Evolutionary conservation across 1,140 invertebrate species (phyloP), one percentile per base, ranked within the genome.

Genomic region (Zaprionus camerounensis): DNA sequence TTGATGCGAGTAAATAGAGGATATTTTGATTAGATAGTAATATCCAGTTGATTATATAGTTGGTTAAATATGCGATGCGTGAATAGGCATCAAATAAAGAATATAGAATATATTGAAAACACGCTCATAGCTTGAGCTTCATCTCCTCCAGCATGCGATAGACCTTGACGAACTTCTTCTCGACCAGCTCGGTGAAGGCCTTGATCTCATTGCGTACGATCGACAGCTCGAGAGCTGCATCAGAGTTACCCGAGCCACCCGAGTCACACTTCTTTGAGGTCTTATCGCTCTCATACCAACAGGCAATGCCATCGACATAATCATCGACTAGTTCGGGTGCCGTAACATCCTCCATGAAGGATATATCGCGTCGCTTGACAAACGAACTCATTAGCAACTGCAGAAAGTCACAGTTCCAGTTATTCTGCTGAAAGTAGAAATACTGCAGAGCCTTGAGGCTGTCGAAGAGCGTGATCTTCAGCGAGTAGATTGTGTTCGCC

Each of bases 361-460:
- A 87, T 1, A 92, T 87, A 12, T 92, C 88, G 2, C 78, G 82
- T 2, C 78, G 76, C 44, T 92, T 92, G 0, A 92, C 91, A 71
- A 90, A 87, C 28, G 91, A 91, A 20, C 71, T 91, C 91, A 92
- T 92, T 15, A 92, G 44, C 34, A 92, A 59, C 63, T 92, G 91
- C 31, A 92, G 65, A 46, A 92, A 92, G 38, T 92, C 91, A 55
- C 91, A 92, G 51, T 92, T 92, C 91, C 91, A 92, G 55, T 92
- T 92, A 53, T 92, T 92, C 72, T 91, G 82, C 74, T 92, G 87
- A 78, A 92, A 92, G 78, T 92, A 87, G 76, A 92, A 92, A 80
- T 92, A 92, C 79, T 92, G 87, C 79, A 92, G 69, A 5, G 79
- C 65, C 73, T 92, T 92, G 34, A 92, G 58, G 49, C 72, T 84